Base-by-base conservation (phyloP, 2,797 vertebrate genomes). In the Melanitta fusca region DNA sequence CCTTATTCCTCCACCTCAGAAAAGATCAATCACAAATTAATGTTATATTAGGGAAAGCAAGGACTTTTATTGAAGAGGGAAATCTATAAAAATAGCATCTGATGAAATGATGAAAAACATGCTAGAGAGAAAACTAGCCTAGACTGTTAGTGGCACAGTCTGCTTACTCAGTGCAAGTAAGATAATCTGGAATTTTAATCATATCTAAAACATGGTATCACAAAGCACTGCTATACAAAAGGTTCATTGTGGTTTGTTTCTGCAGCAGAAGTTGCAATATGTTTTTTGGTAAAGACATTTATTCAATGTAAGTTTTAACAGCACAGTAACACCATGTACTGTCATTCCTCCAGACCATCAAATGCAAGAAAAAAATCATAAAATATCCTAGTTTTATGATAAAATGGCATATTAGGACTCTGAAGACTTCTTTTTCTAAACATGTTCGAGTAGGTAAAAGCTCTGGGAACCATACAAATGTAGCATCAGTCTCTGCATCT, bases 1-100 rank as follows among this genome's bases (percentile, higher is more conserved):
- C 97, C 94, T 83, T 88, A 95, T 95, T 97, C 96, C 94, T 97
- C 60, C 93, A 94, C 85, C 93, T 68, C 78, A 68, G 60, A 91
- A 88, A 81, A 41, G 75, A 97, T 97, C 95, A 79, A 92, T 97
- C 96, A 95, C 75, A 92, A 92, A 97, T 96, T 86, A 97, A 95
- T 94, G 85, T 82, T 88, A 88, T 96, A 88, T 95, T 93, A 95
- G 75, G 70, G 91, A 94, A 97, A 95, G 89, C 6, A 82, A 95
- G 61, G 69, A 69, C 43, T 80, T 93, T 66, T 90, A 53, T 8
- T 69, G 82, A 94, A 86, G 72, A 85, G 7, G 61, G 9, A 74
- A 88, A 81, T 89, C 91, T 88, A 39, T 90, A 47, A 89, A 97
- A 96, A 91, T 38, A 30, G 25, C 71, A 75, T 94, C 68, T 13